Conservation (phyloP, 2,113 vertebrate genomes). For the Rhea pennata region DNA sequence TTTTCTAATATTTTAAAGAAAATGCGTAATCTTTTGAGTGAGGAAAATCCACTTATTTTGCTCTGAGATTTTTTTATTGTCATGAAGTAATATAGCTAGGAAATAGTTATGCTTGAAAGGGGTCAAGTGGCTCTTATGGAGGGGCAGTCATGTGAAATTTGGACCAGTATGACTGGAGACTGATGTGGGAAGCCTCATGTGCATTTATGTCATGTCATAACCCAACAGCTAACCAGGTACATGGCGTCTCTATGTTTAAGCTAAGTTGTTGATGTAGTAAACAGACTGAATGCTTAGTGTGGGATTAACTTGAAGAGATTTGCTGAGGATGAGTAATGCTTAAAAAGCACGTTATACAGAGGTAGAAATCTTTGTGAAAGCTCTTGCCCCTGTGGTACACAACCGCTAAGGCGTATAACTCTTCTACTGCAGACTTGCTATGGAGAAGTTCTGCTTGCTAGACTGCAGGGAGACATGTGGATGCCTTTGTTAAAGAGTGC, state of each 20-base stretch:
- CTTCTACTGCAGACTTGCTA: too few species aligned
- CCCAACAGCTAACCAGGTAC: neutral
- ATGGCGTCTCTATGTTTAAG: neutral
- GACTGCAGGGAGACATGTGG: neutral
- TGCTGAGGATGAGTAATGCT: neutral
- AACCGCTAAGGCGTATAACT: neutral
- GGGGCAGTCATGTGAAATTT: too few species aligned
- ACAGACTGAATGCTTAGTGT: neutral
- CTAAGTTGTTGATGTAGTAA: neutral
- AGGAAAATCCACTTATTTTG: neutral
- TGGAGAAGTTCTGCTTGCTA: neutral
- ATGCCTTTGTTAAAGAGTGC: accelerated
- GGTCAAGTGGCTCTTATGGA: neutral
- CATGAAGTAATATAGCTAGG: accelerated
- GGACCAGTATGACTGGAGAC: neutral
- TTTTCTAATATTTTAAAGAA: neutral
- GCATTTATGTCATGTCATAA: neutral
- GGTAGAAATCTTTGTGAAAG: neutral
- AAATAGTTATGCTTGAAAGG: neutral
- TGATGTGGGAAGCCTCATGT: neutral
- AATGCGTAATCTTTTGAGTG: too few species aligned
- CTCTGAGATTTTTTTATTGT: neutral
- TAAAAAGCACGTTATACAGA: accelerated
- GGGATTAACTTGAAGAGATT: neutral
- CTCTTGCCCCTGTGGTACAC: neutral